These are phyloP conservation scores for Sinocyclocheilus grahami DNA, from an alignment of 2,113 vertebrate genomes.

Conservation along the genomic window DNA sequence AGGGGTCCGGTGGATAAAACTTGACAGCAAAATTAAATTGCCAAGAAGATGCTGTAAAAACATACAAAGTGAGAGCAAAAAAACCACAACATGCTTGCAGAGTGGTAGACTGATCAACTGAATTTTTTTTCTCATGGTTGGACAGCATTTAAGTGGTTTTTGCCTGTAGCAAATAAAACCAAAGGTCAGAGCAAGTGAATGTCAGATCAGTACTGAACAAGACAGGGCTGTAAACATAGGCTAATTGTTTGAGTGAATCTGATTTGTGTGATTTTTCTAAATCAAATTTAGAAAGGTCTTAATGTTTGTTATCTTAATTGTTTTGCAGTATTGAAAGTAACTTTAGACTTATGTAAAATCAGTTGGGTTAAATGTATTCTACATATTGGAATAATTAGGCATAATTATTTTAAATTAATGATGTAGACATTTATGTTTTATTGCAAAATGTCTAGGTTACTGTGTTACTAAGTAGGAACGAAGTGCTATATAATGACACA, in stretches of 20 bases:
- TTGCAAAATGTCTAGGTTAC: background rate
- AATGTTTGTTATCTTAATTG: background rate
- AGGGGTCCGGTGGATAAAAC: conserved; percentile 97
- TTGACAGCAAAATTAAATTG: conserved; percentile 94
- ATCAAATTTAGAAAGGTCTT: background rate
- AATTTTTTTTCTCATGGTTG: too few species aligned
- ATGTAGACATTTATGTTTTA: too few species aligned
- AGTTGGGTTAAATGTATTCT: background rate
- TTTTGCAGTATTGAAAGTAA: background rate
- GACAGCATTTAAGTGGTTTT: background rate
- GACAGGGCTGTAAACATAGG: background rate
- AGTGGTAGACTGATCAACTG: background rate
- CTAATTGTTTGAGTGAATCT: background rate
- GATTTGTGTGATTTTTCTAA: background rate
- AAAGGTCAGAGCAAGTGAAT: conserved; percentile 22
- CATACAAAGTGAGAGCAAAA: conserved; percentile 19
- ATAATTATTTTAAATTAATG: background rate
- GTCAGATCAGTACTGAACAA: background rate
- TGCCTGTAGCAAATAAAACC: conserved; percentile 15
- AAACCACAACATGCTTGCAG: background rate
- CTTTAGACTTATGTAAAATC: background rate
- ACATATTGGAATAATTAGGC: background rate
- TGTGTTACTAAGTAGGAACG: background rate
- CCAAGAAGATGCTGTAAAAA: conserved; percentile 85
- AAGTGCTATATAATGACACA: background rate